A percentile compares a stretch with the other conserved stretches of the same genome.
Conservation (phyloP, 2,113 vertebrate species). For the Hyaena hyaena region DNA sequence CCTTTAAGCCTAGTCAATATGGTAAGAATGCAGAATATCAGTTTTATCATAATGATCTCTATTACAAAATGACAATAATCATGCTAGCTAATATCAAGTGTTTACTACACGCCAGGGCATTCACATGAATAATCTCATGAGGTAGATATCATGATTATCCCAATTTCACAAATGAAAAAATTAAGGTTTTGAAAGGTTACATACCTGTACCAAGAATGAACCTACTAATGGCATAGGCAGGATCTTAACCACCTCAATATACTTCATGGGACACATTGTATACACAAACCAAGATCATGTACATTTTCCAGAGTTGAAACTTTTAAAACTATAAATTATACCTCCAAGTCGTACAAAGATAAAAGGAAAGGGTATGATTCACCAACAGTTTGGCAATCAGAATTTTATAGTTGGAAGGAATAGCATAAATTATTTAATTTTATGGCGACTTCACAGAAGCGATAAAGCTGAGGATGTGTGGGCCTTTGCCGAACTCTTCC, state of each 20-base stretch:
- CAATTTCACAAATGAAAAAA: not conserved
- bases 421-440: not conserved
- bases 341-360: not conserved
- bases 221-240: not conserved
- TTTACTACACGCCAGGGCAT: not conserved
- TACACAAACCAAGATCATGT: not conserved
- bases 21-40: not conserved
- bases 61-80: not conserved
- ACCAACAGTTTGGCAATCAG: not conserved
- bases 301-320: not conserved
- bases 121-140: not conserved
- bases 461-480: not conserved
- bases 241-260: not conserved
- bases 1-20: not conserved
- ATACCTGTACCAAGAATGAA: not conserved
- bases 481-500: not conserved
- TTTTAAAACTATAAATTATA: conserved; percentile 18
- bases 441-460: not conserved
- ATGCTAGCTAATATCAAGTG: not conserved
- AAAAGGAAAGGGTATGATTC: not conserved
- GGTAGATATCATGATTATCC: not conserved
- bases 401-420: not conserved
- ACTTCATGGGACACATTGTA: not conserved
- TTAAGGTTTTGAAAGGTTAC: not conserved
- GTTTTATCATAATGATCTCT: not conserved